Conservation (phyloP, 2,113 vertebrate species). For the Cebus imitator region DNA sequence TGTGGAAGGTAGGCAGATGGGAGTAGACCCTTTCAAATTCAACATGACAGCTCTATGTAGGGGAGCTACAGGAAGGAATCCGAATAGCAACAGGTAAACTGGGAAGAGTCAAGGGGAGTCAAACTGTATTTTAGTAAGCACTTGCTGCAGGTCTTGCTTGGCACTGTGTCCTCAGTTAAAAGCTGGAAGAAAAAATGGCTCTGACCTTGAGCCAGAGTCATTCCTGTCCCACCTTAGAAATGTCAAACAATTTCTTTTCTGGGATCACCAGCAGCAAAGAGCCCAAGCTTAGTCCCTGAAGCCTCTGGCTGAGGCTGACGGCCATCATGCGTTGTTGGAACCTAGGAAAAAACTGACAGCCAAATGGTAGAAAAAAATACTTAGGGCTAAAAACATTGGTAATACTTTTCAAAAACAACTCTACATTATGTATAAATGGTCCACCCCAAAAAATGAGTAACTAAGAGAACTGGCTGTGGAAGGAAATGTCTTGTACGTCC, state of each 20-base stretch:
- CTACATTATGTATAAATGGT: not conserved
- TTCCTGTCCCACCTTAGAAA: not conserved
- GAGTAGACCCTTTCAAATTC: not conserved
- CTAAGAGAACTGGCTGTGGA: not conserved
- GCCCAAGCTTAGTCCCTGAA: not conserved
- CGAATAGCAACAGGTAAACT: not conserved
- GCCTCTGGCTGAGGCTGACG: not conserved
- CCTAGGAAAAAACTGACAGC: not conserved
- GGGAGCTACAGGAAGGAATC: not conserved
- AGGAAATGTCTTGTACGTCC: not conserved
- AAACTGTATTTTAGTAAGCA: not conserved
- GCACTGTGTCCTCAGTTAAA: not conserved
- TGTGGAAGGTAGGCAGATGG: not conserved
- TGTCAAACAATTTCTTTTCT: not conserved
- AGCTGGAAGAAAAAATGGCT: not conserved
- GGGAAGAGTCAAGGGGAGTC: not conserved
- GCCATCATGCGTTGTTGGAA: not conserved
- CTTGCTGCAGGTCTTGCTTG: not conserved
- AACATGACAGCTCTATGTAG: not conserved
- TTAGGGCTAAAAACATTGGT: not conserved
- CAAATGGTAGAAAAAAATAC: not conserved
- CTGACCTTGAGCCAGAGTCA: not conserved
- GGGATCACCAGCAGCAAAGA: not conserved
- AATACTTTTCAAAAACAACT: conserved; percentile 31
- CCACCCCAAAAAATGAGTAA: not conserved